A percentile compares a stretch with the other conserved stretches of the same genome.
Evolutionary conservation across 2,888 invertebrate genomes (phyloP).

Genomic region (Stenichneumon culpator): DNA sequence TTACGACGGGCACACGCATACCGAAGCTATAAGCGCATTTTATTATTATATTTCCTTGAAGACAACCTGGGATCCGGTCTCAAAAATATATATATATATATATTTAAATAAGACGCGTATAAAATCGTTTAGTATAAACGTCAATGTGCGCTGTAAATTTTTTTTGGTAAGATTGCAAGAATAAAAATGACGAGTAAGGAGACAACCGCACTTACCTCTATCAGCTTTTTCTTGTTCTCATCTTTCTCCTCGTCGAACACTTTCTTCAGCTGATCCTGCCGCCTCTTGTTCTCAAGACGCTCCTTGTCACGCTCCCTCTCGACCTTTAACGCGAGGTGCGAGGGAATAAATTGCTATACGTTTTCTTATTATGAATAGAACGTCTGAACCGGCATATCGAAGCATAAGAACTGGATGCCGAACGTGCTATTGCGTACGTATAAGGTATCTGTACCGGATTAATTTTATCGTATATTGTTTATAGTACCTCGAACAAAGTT

Average conservation of each 20-base stretch:
- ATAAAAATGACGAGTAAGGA: constrained; percentile 1
- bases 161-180: not conserved
- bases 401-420: constrained; percentile 33
- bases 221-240: constrained; percentile 93
- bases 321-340: constrained; percentile 86
- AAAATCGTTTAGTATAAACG: no score
- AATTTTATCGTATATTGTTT: constrained; percentile 20
- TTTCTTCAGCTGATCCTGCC: constrained; percentile 94
- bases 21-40: not conserved
- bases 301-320: constrained; percentile 96
- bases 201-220: constrained; percentile 84
- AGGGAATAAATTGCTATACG: constrained; percentile 69
- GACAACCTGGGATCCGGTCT: not conserved
- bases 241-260: constrained; percentile 95
- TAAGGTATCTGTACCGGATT: constrained; percentile 17
- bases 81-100: not conserved
- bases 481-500: constrained; percentile 91
- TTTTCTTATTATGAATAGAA: constrained; percentile 55
- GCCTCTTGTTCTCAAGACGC: constrained; percentile 93
- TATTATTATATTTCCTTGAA: not conserved
- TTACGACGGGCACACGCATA: not conserved
- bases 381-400: constrained; percentile 19
- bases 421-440: constrained; percentile 15
- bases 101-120: not conserved
- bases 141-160: not conserved